Base-by-base conservation (phyloP, 2,797 vertebrate species). In the Micromesistius poutassou region DNA sequence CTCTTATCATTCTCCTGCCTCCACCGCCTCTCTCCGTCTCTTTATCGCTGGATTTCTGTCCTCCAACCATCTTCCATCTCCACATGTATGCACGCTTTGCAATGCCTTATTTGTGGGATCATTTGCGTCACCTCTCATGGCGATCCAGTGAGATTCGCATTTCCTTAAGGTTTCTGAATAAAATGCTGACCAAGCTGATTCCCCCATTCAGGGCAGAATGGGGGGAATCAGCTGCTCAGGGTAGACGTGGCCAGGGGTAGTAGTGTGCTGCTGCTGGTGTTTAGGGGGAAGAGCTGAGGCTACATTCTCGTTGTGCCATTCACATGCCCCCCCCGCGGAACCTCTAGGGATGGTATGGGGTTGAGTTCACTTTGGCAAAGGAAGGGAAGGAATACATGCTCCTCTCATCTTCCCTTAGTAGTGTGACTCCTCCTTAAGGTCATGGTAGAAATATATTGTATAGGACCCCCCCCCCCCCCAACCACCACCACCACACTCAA, bases 301-400 rank as follows among this genome's bases (percentile, higher is more conserved):
- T 89, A 90, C 92, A 91, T 84, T 92, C 89, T 93, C 93, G 95
- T 95, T 96, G 94, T 95, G 94, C 91, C 92, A 75, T 96, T 96
- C 94, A 95, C 94, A 95, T 93, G 93, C 95, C 91, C 91, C 93
- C 91, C 5, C 5, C n/a, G n/a, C n/a, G 7, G 91, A 95, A 95
- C 91, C 85, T 96, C 94, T 90, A 90, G 91, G 94, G 95, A 95
- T 94, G 95, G 96, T 96, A 92, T 95, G 94, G 96, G 96, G 94
- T 93, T 42, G 40, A 42, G 40, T 13, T 42, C 40, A 42, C 10
- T 42, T 42, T 42, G 40, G 40, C 40, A 42, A 42, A 42, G 92
- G 93, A 92, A 92, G 92, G 92, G 94, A 91, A 4, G 5, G 0
- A 70, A 70, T 28, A 70, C n/a, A 55, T 87, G 90, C 90, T 90